phyloP scores from a whole-genome alignment of 2,888 invertebrate species.

The Erynnis tages region DNA sequence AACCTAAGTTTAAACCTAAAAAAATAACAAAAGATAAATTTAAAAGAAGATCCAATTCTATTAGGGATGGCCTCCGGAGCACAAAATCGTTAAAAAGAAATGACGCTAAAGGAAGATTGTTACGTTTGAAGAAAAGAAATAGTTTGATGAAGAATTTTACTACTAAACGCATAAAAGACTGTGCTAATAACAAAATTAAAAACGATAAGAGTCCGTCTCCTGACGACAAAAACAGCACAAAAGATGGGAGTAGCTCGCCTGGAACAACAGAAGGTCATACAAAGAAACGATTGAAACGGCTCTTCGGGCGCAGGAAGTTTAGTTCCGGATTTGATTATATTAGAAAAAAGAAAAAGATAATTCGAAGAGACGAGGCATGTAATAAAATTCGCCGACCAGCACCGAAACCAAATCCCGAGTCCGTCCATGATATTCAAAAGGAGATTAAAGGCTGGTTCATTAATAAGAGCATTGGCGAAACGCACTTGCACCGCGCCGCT shows the following conservation, averaged over 20 bases:
- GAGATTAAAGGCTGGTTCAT: conserved; percentile 95
- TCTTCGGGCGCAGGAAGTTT: conserved; percentile 87
- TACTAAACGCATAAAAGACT: conserved; percentile 68
- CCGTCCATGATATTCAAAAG: conserved; percentile 89
- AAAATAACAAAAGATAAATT: conserved; percentile 69
- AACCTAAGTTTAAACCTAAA: conserved; percentile 66
- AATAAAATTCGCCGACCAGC: conserved; percentile 73
- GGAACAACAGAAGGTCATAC: conserved; percentile 58
- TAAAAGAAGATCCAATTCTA: conserved; percentile 65
- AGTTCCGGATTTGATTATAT: conserved; percentile 95
- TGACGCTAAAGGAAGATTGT: conserved; percentile 67
- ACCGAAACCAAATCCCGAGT: conserved; percentile 82
- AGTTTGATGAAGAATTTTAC: conserved; percentile 69
- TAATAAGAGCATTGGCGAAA: conserved; percentile 97
- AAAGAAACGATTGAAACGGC: conserved; percentile 82
- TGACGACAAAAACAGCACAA: conserved; percentile 69
- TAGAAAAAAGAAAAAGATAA: conserved; percentile 91
- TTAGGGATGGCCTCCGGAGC: conserved; percentile 73
- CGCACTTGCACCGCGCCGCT: conserved; percentile 94
- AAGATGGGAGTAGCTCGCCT: conserved; percentile 56
- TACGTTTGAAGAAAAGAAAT: conserved; percentile 74
- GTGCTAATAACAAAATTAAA: conserved; percentile 55
- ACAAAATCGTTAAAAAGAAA: conserved; percentile 71
- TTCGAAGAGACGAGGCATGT: conserved; percentile 76
- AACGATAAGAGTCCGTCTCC: conserved; percentile 53